A percentile compares a stretch with the other conserved stretches of the same genome.
Conservation (phyloP, 2,113 vertebrate species). For the Myotis lucifugus region DNA sequence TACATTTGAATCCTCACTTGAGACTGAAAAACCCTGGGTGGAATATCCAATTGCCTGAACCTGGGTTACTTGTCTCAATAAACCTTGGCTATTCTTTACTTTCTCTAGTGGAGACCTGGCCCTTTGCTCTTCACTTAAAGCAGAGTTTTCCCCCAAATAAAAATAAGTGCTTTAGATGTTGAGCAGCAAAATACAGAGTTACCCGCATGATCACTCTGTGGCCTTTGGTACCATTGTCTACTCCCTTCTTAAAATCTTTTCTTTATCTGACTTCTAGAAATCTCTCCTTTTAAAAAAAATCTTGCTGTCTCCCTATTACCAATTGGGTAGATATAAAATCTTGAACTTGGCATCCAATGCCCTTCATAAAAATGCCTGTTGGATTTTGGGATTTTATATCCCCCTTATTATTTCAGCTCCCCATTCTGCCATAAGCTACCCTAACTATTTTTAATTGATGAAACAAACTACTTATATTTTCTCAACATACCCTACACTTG, state of each 20-base stretch:
- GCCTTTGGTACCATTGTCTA: not conserved
- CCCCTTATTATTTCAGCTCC: not conserved
- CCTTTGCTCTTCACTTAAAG: not conserved
- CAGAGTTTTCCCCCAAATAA: not conserved
- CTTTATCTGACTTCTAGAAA: not conserved
- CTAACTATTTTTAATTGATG: not conserved
- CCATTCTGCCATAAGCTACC: not conserved
- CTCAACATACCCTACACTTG: not conserved
- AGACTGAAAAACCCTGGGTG: not conserved
- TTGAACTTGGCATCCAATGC: not conserved
- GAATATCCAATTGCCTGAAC: not conserved
- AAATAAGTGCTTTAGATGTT: not conserved
- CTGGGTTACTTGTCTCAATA: not conserved
- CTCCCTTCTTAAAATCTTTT: not conserved
- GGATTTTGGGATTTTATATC: not conserved
- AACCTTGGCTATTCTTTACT: not conserved
- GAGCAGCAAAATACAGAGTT: slow-evolving; percentile 8
- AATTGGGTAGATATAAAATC: not conserved
- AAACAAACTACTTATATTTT: not conserved
- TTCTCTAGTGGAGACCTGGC: not conserved
- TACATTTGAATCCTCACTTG: not conserved
- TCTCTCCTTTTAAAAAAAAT: not conserved
- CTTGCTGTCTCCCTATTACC: not conserved
- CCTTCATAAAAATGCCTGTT: not conserved
- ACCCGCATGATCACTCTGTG: not conserved